A percentile compares a stretch with the other conserved stretches of the same genome.
phyloP scores from a whole-genome alignment of 1,140 invertebrate species.

The Rhizoglyphus robini region DNA sequence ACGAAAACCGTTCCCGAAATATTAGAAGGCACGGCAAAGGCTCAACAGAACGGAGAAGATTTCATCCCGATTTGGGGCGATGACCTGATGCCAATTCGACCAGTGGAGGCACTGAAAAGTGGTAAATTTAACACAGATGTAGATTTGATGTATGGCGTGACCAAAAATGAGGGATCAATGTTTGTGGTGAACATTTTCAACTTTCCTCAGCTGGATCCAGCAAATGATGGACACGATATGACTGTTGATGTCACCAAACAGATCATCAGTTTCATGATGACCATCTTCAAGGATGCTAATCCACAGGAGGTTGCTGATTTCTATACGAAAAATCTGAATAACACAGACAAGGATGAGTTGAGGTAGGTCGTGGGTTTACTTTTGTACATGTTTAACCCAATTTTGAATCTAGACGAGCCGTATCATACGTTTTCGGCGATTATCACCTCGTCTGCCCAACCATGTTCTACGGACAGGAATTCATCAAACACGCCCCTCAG shows the following conservation, averaged over 20 bases:
- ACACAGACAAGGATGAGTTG: slow-evolving; percentile 4
- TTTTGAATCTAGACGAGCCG: not conserved
- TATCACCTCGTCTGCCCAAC: slow-evolving; percentile 17
- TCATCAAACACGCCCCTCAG: not conserved
- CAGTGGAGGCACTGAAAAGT: slow-evolving; percentile 8
- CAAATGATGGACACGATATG: not conserved
- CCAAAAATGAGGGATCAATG: not conserved
- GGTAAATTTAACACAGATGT: not conserved
- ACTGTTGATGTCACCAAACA: not conserved
- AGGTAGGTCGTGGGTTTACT: not conserved
- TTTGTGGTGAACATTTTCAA: not conserved
- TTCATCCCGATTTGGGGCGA: not conserved
- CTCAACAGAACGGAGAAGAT: not conserved
- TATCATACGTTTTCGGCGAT: slow-evolving; percentile 2
- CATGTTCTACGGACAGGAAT: not conserved
- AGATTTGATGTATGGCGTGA: slow-evolving; percentile 5
- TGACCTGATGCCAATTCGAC: not conserved
- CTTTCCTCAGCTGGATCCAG: not conserved
- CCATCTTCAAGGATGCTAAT: not conserved
- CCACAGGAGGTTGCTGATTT: slow-evolving; percentile 7
- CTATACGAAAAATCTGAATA: not conserved
- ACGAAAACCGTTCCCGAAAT: not conserved
- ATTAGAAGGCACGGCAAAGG: not conserved
- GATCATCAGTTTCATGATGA: not conserved
- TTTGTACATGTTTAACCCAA: not conserved